Evolutionary conservation across 2,113 vertebrate genomes (phyloP).

Genomic region (Scomber colias): DNA sequence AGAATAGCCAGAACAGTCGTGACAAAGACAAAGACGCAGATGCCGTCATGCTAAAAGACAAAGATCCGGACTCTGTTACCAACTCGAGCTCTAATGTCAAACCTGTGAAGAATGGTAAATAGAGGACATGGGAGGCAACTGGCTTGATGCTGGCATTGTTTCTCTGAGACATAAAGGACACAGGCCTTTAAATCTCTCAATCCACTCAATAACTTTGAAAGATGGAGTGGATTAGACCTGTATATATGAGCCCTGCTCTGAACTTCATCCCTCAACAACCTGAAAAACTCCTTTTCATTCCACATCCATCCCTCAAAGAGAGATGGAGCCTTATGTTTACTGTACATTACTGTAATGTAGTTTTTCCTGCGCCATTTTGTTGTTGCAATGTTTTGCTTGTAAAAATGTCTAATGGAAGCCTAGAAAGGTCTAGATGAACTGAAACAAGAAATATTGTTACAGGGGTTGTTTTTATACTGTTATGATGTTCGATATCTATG

Average conservation of each 20-base stretch:
- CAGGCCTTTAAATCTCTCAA: neutral
- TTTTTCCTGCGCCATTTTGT: neutral
- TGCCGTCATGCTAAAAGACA: conserved; percentile 60
- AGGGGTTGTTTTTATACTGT: no score
- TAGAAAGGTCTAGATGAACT: neutral
- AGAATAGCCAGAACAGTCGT: conserved; percentile 81
- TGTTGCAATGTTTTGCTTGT: neutral
- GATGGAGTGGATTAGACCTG: neutral
- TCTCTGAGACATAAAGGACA: neutral
- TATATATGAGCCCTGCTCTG: neutral
- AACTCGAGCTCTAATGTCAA: conserved; percentile 49
- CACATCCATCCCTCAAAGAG: neutral
- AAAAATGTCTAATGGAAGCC: neutral
- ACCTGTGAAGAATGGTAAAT: conserved; percentile 47
- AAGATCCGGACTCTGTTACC: conserved; percentile 55
- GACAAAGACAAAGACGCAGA: conserved; percentile 73
- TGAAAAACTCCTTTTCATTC: neutral
- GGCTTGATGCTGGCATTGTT: neutral
- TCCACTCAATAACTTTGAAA: neutral
- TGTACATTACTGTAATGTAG: neutral
- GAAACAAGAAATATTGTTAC: neutral
- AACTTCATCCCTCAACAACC: neutral
- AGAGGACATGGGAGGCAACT: neutral
- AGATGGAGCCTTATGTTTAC: neutral
- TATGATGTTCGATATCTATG: no score